Percentiles rank a stretch among this genome's conserved stretches.
These are phyloP conservation scores for Acleris literana DNA, from an alignment of 2,888 invertebrate species.

Conservation along the genomic window DNA sequence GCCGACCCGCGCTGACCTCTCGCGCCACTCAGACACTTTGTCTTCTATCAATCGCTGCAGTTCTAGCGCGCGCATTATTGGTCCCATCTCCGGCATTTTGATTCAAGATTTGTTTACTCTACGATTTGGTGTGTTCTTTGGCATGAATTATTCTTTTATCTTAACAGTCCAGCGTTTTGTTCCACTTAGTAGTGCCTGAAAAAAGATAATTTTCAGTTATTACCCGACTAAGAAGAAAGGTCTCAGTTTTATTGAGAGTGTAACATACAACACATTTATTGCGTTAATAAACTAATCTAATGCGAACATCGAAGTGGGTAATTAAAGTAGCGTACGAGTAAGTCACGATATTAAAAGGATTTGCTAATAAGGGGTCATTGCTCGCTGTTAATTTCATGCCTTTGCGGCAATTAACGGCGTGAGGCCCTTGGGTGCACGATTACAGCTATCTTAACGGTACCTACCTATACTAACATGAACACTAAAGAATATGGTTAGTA, in stretches of 20 bases:
- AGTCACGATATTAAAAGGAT: constrained; percentile 14
- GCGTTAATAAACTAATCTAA: too few species aligned
- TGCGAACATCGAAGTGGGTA: too few species aligned
- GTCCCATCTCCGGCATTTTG: constrained; percentile 78
- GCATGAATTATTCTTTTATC: constrained; percentile 36
- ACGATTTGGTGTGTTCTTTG: constrained; percentile 39
- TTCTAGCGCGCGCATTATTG: constrained; percentile 79
- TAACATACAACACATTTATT: too few species aligned
- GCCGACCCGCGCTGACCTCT: constrained; percentile 78
- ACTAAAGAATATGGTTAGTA: not conserved
- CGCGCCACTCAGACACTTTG: constrained; percentile 81
- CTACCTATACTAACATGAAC: not conserved
- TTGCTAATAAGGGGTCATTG: constrained; percentile 26
- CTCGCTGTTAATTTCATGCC: constrained; percentile 28
- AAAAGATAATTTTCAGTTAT: not conserved
- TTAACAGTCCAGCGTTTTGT: not conserved
- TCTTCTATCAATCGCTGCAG: constrained; percentile 78
- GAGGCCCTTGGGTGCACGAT: constrained; percentile 30
- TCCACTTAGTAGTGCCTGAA: not conserved
- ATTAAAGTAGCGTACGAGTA: not conserved
- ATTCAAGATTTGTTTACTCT: constrained; percentile 38
- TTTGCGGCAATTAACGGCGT: constrained; percentile 26
- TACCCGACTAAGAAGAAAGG: too few species aligned
- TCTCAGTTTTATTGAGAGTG: too few species aligned
- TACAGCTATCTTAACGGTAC: constrained; percentile 20